Evolutionary conservation across 2,888 invertebrate species (phyloP).

Genomic region (Limulus polyphemus): DNA sequence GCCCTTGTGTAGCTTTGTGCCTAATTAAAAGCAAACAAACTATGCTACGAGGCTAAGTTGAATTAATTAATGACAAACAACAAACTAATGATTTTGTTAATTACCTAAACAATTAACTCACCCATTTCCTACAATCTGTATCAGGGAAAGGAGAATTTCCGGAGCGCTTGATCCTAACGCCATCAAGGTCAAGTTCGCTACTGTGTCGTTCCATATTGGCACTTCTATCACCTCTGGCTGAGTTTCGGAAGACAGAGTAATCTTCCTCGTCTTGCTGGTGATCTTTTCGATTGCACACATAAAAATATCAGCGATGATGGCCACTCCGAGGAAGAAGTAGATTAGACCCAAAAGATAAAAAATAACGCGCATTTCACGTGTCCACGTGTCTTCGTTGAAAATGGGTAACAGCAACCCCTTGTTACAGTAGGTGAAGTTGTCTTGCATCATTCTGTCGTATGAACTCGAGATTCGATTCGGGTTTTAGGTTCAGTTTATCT

Average conservation of each 20-base stretch:
- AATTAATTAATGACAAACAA: too few species aligned
- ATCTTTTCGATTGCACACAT: constrained; percentile 48
- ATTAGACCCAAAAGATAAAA: constrained; percentile 42
- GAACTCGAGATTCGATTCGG: too few species aligned
- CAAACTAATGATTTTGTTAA: too few species aligned
- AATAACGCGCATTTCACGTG: constrained; percentile 34
- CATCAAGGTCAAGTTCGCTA: constrained; percentile 47
- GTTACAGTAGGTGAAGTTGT: constrained; percentile 15
- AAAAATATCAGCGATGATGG: constrained; percentile 47
- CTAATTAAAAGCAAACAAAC: too few species aligned
- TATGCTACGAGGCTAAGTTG: too few species aligned
- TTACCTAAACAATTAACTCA: constrained; percentile 1
- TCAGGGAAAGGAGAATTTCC: constrained; percentile 42
- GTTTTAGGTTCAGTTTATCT: too few species aligned
- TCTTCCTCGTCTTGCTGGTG: constrained; percentile 42
- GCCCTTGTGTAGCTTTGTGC: too few species aligned
- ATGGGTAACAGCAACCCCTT: constrained; percentile 40
- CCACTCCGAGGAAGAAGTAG: constrained; percentile 47
- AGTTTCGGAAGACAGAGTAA: constrained; percentile 32
- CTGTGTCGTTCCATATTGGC: constrained; percentile 44
- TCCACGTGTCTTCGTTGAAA: constrained; percentile 42
- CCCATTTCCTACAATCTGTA: constrained; percentile 20
- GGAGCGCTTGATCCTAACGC: constrained; percentile 47
- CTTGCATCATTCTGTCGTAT: constrained; percentile 1
- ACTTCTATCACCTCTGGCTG: constrained; percentile 42